Base-by-base conservation (phyloP, 92 coral and sea anemone genomes). In the Zoanthus sansibaricus region DNA sequence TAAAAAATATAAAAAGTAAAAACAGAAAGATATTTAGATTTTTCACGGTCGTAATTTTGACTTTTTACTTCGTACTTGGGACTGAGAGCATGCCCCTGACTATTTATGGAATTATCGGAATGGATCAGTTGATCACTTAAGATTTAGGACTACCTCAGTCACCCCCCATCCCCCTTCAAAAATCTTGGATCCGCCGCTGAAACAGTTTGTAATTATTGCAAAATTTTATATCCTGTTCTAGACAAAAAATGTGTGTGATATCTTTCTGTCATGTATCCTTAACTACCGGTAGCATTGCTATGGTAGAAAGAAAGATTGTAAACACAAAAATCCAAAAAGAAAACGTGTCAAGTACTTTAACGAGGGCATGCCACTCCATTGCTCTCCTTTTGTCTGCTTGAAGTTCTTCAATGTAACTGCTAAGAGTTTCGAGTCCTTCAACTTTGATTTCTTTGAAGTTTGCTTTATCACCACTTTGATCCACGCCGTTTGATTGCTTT, bases 291-390 rank as follows among this genome's bases (percentile, higher is more conserved):
- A 80, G 20, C 75, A 80, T 80, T 33, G 87, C 42, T 25, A 89
- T 64, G 7, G 84, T 72, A 17, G 92, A 89, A 6, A 89, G 2
- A 46, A 86, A 46, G 48, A 89, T 89, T 5, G 89, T 89, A 9
- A 64, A 14, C 1, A 78, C 58, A 7, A 89, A 89, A 2, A 89
- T 1, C 82, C 88, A 89, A 77, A 89, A 89, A 14, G 71, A 86
- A 3, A 89, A 83, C 12, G 83, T 87, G 49, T 89, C 92, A 18
- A 89, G 89, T 20, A 89, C 76, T 33, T 84, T 89, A 51, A 88
- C 87, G 11, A 88, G 86, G 3, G 87, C 87, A 62, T 89, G 92
- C 92, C 92, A 89, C 48, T 89, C 92, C 13, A 75, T 82, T 0
- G 89, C 64, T 12, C 88, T 76, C 7, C 62, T 31, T 37, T 89